Evolutionary conservation across 2,888 invertebrate genomes (phyloP).

Genomic region (Spicauda simplicius): DNA sequence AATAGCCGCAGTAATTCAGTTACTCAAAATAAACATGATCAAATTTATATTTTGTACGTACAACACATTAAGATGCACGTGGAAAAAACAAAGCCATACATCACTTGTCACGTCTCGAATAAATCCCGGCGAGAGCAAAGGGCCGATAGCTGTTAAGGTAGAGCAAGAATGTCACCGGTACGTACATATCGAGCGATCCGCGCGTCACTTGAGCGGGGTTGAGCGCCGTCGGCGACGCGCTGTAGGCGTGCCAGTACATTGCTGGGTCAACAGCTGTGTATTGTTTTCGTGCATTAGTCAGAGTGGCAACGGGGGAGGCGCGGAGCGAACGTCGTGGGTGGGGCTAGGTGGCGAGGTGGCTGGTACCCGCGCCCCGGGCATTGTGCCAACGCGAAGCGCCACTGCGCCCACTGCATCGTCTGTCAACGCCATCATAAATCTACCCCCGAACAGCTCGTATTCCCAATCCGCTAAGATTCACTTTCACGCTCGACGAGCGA

Average conservation of each 20-base stretch:
- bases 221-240: conserved; percentile 24
- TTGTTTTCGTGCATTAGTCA: conserved; percentile 66
- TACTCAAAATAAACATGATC: conserved; percentile 10
- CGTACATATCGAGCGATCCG: conserved; percentile 27
- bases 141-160: conserved; percentile 25
- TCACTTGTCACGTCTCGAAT: conserved; percentile 20
- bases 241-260: conserved; percentile 51
- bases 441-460: conserved; percentile 50
- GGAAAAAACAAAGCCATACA: conserved; percentile 37
- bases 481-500: conserved; percentile 43
- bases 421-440: conserved; percentile 54
- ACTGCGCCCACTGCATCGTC: conserved; percentile 63
- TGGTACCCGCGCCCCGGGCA: conserved; percentile 70
- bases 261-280: conserved; percentile 58
- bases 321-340: conserved; percentile 60
- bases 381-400: conserved; percentile 78
- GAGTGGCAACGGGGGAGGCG: conserved; percentile 63
- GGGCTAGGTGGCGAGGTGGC: conserved; percentile 47
- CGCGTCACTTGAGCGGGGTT: conserved; percentile 26
- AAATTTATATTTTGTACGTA: conserved; percentile 2
- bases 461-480: conserved; percentile 53
- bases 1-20: neutral
- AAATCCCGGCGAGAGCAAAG: conserved; percentile 32
- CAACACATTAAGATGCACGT: conserved; percentile 19
- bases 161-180: conserved; percentile 29